Base-by-base conservation (phyloP, 1,140 invertebrate genomes). In the Arctopsyche grandis region DNA sequence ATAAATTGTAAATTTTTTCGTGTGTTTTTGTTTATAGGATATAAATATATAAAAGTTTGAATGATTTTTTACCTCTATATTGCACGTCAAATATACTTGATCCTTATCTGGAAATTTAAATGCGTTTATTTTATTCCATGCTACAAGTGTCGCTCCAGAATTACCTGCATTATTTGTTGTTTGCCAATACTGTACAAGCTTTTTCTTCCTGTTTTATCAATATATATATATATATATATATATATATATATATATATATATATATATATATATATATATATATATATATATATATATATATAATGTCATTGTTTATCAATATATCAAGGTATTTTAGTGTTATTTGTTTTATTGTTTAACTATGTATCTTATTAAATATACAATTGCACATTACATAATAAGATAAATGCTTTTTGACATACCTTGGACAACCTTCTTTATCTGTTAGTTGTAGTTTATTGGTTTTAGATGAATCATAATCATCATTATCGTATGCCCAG, bases 71-170 rank as follows among this genome's bases (percentile, higher is more conserved):
- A 91, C 90, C 88, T 94, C 93, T 76, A 94, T 91, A 83, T 93
- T 93, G 84, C 93, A 94, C n/a, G 92, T 93, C 0, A 94, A 84
- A 83, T 91, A 93, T 0, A 94, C 92, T 88, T 93, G 92, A 60
- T 91, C 90, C 12, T 89, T 90, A 76, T 93, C 92, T 0, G 93
- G 93, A 84, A 94, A 94, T 80, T 93, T 91, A 86, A 94, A 94
- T 0, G 93, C 93, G 69, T 90, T 92, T 9, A 94, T 87, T 85
- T 91, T 93, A 79, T 91, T 93, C 83, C 91, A 92, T 7, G 92
- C 88, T 43, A 93, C 91, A 12, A 92, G 87, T 3, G 90, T 91
- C 0, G 92, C 92, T 19, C 91, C 91, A 78, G 87, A 89, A 43
- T 86, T 86, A 22, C 89, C 90, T 4, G 89, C 89, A 48, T 91